Conservation (phyloP, 2,888 invertebrate genomes). For the Ophioninae sp. region DNA sequence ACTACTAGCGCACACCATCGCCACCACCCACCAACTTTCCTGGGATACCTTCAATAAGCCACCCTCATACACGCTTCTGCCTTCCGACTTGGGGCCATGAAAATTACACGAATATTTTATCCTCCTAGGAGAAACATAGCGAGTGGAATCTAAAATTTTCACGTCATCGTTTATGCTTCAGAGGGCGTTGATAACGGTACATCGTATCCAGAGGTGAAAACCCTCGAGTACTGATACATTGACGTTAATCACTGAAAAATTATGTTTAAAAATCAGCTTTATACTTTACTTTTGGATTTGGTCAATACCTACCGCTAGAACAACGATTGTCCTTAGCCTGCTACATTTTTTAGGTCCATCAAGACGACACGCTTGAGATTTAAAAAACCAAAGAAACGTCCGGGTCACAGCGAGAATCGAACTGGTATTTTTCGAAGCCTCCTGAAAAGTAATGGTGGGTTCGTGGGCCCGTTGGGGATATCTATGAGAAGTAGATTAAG, state of each 20-base stretch:
- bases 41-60: conserved; percentile 65
- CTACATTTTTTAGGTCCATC: no score
- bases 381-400: background rate
- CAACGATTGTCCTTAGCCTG: no score
- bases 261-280: background rate
- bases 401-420: background rate
- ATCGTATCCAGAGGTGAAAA: background rate
- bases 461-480: background rate
- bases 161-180: conserved; percentile 9
- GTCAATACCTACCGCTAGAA: no score
- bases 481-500: conserved; percentile 30
- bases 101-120: conserved; percentile 38
- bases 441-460: background rate
- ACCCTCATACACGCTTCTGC: conserved; percentile 44
- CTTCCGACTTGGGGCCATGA: conserved; percentile 25
- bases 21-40: conserved; percentile 11
- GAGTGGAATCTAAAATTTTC: background rate
- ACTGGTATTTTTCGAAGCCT: background rate
- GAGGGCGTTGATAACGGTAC: background rate
- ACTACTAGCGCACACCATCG: background rate
- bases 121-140: background rate
- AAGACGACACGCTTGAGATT: background rate
- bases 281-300: background rate
- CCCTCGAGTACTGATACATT: background rate
- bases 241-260: background rate